Evolutionary conservation across 1,140 invertebrate species (phyloP), one percentile per base, ranked within the genome.

Genomic region (Magallana gigas): DNA sequence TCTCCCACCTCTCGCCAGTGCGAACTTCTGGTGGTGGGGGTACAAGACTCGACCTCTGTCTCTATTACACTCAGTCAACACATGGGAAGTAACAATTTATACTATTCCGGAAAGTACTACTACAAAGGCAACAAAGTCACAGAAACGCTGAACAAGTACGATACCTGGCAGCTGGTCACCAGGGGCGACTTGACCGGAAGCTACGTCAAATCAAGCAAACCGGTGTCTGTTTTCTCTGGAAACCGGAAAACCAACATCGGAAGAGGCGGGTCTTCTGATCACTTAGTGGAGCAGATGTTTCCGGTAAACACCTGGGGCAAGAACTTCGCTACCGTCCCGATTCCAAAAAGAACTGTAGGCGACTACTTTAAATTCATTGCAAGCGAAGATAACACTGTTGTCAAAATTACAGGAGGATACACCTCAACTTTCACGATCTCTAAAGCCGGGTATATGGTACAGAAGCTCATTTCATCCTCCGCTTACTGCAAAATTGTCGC

Each of bases 281-380:
- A 93, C 84, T 80, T 93, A 56, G 92, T 91, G 8, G 92, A 92
- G 71, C 89, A 90, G 86, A 71, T 93, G 29, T 81, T 90, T 82
- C 90, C 91, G 3, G 88, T 90, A 8, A 59, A 85, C 36, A 89
- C 90, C 2, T 93, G 92, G 92, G 92, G 92, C 16, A 91, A 87
- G 23, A 71, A 62, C 18, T 93, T 92, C 80, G 58, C 88, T 57
- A 89, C 88, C 9, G 87, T 88, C 18, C 92, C 92, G 2, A 87
- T 91, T 18, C 90, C 91, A 11, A 57, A 85, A 9, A 85, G 91
- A 60, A 86, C 83, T 5, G 83, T 84, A 62, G 92, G 92, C 6
- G 91, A 93, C 59, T 76, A 90, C 7, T 91, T 89, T n/a, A 89
- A 89, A 57, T 85, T 92, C 8, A 81, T 93, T 36, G 92, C 91